A percentile compares a stretch with the other conserved stretches of the same genome.
Conservation (phyloP, 35 echinoderm and acorn worm genomes). For the Chiridota heheva region DNA sequence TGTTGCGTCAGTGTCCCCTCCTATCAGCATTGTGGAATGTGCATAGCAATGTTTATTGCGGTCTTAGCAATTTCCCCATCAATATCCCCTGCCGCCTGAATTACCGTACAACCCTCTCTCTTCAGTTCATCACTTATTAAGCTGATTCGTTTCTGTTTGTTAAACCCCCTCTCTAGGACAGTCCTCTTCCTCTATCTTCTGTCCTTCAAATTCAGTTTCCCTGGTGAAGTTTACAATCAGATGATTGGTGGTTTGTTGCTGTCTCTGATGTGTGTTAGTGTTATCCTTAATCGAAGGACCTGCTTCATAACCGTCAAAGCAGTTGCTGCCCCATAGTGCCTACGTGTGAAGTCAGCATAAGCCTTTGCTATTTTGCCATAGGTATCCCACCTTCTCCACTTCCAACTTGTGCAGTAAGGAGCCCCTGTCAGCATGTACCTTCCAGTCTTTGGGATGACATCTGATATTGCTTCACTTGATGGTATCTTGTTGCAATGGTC, state of each 20-base stretch:
- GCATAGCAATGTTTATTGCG: too few relatives aligned
- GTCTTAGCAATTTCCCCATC: too few relatives aligned
- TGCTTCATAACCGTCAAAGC: constrained; percentile 28
- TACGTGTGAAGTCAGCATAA: constrained; percentile 5
- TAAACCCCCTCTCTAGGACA: constrained; percentile 37
- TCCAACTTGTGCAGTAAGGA: constrained; percentile 29
- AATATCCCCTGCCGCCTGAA: too few relatives aligned
- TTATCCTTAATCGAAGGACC: constrained; percentile 55
- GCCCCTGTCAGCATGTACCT: constrained; percentile 45
- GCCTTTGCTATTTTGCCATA: constrained; percentile 37
- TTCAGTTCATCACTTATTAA: too few relatives aligned
- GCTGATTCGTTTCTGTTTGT: constrained; percentile 50
- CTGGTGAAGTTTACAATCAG: constrained; percentile 39
- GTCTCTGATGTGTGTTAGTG: constrained; percentile 40
- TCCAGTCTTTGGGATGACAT: constrained; percentile 38
- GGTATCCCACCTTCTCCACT: constrained; percentile 5
- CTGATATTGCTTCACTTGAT: constrained; percentile 21
- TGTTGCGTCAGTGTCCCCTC: too few relatives aligned
- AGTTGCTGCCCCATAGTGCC: constrained; percentile 27
- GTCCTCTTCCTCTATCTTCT: constrained; percentile 34
- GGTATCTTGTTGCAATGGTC: too few relatives aligned
- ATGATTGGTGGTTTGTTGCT: constrained; percentile 11
- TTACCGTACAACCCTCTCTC: too few relatives aligned
- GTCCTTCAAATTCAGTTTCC: constrained; percentile 13
- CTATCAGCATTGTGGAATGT: too few relatives aligned